These are phyloP conservation scores for Enteromius treurensis DNA, from an alignment of 2,797 vertebrate species.

Conservation along the genomic window DNA sequence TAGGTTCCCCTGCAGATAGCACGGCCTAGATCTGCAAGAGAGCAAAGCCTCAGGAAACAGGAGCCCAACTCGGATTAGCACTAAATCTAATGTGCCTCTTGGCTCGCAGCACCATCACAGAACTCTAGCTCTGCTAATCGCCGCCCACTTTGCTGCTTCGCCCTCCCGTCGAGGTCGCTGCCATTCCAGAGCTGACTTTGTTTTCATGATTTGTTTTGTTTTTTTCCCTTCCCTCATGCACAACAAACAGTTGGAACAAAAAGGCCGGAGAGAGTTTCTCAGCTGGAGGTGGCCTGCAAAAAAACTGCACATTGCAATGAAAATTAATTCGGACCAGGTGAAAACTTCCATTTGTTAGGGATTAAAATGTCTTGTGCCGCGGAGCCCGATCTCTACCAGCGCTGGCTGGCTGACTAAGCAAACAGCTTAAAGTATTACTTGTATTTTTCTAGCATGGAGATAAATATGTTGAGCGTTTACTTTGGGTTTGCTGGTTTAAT, in stretches of 20 bases:
- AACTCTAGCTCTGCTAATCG: slow-evolving; percentile 34
- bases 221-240: neutral
- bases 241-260: slow-evolving; percentile 16
- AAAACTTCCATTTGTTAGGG: slow-evolving; percentile 23
- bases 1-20: neutral
- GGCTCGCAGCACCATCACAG: slow-evolving; percentile 20
- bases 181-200: slow-evolving; percentile 33
- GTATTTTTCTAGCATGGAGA: slow-evolving; percentile 30
- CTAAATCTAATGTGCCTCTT: slow-evolving; percentile 45
- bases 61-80: slow-evolving; percentile 28
- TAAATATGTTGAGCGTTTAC: slow-evolving; percentile 33
- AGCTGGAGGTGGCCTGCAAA: slow-evolving; percentile 20
- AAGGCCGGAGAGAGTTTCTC: slow-evolving; percentile 22
- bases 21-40: slow-evolving; percentile 11
- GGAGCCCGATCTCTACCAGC: slow-evolving; percentile 18
- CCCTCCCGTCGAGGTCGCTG: slow-evolving; percentile 26
- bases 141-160: slow-evolving; percentile 23
- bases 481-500: slow-evolving; percentile 18
- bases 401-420: slow-evolving; percentile 14
- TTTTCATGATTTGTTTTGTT: neutral
- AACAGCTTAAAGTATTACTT: slow-evolving; percentile 42
- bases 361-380: slow-evolving; percentile 35
- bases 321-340: slow-evolving; percentile 41
- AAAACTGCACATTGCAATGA: neutral
- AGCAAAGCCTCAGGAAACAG: slow-evolving; percentile 36